phyloP scores from a whole-genome alignment of 1,140 invertebrate genomes.

The Mesaphorura yosii region DNA sequence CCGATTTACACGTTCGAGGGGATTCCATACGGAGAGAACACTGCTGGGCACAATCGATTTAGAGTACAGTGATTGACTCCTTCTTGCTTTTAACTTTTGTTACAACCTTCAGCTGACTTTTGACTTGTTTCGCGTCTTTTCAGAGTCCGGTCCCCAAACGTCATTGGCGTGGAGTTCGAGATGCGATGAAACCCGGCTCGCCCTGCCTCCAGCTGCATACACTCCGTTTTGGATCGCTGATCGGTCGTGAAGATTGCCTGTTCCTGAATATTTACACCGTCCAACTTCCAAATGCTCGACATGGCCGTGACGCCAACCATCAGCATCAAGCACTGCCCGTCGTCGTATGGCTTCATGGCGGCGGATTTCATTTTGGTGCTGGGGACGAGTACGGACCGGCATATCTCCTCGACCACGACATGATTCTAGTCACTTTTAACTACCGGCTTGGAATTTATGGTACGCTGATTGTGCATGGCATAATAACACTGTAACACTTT shows the following conservation, averaged over 20 bases:
- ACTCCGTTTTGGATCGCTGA: not conserved
- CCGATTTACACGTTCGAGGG: slow-evolving; percentile 46
- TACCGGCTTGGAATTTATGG: slow-evolving; percentile 16
- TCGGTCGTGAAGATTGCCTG: slow-evolving; percentile 24
- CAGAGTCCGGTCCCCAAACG: slow-evolving; percentile 16
- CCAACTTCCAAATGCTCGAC: not conserved
- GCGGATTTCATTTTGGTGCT: not conserved
- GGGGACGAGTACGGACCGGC: slow-evolving; percentile 8
- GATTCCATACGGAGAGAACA: slow-evolving; percentile 70
- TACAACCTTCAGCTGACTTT: not conserved
- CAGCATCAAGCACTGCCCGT: slow-evolving; percentile 6
- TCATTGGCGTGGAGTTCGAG: slow-evolving; percentile 12
- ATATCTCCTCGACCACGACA: slow-evolving; percentile 12
- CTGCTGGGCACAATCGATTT: not conserved
- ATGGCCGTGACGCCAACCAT: not conserved
- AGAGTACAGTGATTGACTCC: not conserved
- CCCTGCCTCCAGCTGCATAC: slow-evolving; percentile 17
- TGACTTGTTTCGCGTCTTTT: no score
- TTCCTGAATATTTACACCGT: slow-evolving; percentile 45
- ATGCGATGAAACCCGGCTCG: slow-evolving; percentile 6
- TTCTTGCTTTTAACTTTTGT: not conserved
- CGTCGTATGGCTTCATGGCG: slow-evolving; percentile 22
- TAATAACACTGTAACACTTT: not conserved
- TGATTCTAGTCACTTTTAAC: slow-evolving; percentile 14
- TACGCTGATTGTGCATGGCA: not conserved